phyloP scores from a whole-genome alignment of 2,888 invertebrate species.

The Acrobasis suavella region DNA sequence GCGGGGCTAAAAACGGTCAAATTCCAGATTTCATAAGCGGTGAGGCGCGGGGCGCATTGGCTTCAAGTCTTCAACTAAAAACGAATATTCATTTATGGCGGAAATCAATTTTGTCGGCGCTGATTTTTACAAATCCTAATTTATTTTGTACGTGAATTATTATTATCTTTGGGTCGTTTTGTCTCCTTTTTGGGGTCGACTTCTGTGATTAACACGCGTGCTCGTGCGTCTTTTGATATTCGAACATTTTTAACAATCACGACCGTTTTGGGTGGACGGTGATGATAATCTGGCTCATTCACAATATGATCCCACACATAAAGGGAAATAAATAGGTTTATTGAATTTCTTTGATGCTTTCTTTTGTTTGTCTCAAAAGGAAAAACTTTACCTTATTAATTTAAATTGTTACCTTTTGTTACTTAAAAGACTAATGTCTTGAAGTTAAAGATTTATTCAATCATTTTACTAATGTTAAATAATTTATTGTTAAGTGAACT shows the following conservation, averaged over 20 bases:
- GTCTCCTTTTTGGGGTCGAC: slow-evolving; percentile 6
- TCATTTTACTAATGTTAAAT: too few species aligned
- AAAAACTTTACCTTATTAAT: too few species aligned
- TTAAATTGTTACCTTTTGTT: too few species aligned
- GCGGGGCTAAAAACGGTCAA: slow-evolving; percentile 74
- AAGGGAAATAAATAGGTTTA: not conserved
- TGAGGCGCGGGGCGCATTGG: slow-evolving; percentile 46
- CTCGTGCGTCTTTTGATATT: slow-evolving; percentile 11
- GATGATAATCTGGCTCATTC: not conserved
- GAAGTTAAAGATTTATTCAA: too few species aligned
- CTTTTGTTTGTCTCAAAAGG: not conserved
- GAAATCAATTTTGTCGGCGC: slow-evolving; percentile 43
- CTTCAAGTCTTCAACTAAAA: slow-evolving; percentile 37
- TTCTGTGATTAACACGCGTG: slow-evolving; percentile 13
- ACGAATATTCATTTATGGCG: slow-evolving; percentile 57
- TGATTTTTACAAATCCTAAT: slow-evolving; percentile 41
- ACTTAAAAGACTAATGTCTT: too few species aligned
- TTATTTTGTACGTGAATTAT: slow-evolving; percentile 43
- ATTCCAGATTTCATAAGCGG: slow-evolving; percentile 71
- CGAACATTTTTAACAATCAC: slow-evolving; percentile 3
- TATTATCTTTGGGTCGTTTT: slow-evolving; percentile 30
- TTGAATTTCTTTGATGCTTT: not conserved
- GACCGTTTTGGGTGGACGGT: not conserved
- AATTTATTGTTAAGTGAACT: too few species aligned
- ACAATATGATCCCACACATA: not conserved